These are phyloP conservation scores for Drosophila pachea DNA, from an alignment of 1,140 invertebrate species.

Conservation along the genomic window DNA sequence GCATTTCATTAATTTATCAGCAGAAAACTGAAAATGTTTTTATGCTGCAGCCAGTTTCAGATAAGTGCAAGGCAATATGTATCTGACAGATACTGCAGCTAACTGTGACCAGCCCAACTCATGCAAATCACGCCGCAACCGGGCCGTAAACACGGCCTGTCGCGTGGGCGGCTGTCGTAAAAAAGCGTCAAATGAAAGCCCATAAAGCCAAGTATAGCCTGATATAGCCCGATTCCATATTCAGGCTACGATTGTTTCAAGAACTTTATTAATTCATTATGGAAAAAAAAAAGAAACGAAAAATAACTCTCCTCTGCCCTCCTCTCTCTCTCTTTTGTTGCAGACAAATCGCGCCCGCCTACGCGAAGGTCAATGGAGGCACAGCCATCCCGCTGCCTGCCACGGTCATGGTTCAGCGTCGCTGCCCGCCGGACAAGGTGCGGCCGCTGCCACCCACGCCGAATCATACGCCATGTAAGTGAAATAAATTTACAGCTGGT, in stretches of 20 bases:
- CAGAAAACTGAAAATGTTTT: slow-evolving; percentile 41
- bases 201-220: slow-evolving; percentile 24
- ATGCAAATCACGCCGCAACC: slow-evolving; percentile 45
- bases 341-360: slow-evolving; percentile 83
- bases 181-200: slow-evolving; percentile 6
- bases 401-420: slow-evolving; percentile 85
- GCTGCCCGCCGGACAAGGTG: slow-evolving; percentile 87
- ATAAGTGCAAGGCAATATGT: slow-evolving; percentile 39
- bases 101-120: slow-evolving; percentile 20
- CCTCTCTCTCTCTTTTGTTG: slow-evolving; percentile 62
- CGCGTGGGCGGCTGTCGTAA: slow-evolving; percentile 44
- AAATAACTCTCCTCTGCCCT: slow-evolving; percentile 1
- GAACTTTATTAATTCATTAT: slow-evolving; percentile 9
- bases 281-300: slow-evolving; percentile 6
- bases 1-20: slow-evolving; percentile 67
- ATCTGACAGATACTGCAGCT: slow-evolving; percentile 48
- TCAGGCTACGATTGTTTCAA: not conserved
- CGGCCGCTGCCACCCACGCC: slow-evolving; percentile 84
- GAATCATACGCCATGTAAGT: slow-evolving; percentile 81
- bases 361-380: slow-evolving; percentile 80
- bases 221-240: slow-evolving; percentile 13
- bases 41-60: slow-evolving; percentile 31
- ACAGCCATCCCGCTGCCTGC: slow-evolving; percentile 87
- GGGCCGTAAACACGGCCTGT: slow-evolving; percentile 19
- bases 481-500: slow-evolving; percentile 27